These are phyloP conservation scores for Microctonus aethiopoides DNA, from an alignment of 2,888 invertebrate species.

Conservation along the genomic window DNA sequence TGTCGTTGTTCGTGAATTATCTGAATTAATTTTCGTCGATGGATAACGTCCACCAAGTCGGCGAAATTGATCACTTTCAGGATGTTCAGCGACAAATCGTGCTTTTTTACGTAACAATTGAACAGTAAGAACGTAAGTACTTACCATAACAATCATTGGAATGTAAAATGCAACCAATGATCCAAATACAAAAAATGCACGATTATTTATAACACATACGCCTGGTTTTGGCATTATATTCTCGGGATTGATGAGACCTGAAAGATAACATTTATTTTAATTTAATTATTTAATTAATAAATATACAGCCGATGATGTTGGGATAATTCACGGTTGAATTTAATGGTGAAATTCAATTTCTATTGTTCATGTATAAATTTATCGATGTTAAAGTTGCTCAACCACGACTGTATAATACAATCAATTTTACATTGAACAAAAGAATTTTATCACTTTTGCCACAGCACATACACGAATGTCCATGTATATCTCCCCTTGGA, in stretches of 20 bases:
- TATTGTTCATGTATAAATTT: too few relatives aligned
- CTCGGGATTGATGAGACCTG: slow-evolving; percentile 79
- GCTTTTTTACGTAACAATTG: slow-evolving; percentile 85
- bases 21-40: slow-evolving; percentile 48
- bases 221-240: slow-evolving; percentile 86
- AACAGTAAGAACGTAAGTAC: slow-evolving; percentile 90
- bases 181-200: slow-evolving; percentile 89
- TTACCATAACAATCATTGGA: slow-evolving; percentile 94
- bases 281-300: background rate
- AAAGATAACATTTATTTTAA: slow-evolving; percentile 34
- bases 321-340: background rate
- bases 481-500: background rate
- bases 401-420: background rate
- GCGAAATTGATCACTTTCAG: slow-evolving; percentile 72
- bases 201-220: slow-evolving; percentile 84
- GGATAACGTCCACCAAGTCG: slow-evolving; percentile 67
- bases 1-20: slow-evolving; percentile 31
- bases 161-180: slow-evolving; percentile 95
- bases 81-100: slow-evolving; percentile 76
- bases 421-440: background rate
- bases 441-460: background rate
- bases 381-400: background rate
- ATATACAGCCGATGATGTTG: background rate
- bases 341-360: background rate
- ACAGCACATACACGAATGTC: background rate